These are phyloP conservation scores for Pandemis heparana DNA, from an alignment of 2,888 invertebrate species.

Conservation along the genomic window DNA sequence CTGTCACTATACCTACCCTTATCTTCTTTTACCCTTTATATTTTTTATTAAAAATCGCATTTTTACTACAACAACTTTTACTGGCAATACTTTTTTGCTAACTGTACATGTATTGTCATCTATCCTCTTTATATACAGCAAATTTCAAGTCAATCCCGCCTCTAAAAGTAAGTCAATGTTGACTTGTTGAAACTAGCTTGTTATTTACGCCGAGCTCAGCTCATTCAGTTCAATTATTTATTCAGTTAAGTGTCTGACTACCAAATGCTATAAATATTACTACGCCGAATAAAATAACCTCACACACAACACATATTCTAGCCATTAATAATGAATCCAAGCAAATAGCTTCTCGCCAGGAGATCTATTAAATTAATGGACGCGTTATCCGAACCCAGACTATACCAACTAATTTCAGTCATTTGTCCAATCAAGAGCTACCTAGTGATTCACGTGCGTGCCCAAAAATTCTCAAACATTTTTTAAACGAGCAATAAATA, in stretches of 20 bases:
- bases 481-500: background rate
- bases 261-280: background rate
- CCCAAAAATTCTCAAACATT: background rate
- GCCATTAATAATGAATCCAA: background rate
- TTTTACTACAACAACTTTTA: no score
- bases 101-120: no score
- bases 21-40: no score
- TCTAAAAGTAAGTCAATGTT: no score
- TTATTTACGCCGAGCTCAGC: no score
- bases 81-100: no score
- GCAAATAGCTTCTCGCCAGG: background rate
- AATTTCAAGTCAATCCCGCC: no score
- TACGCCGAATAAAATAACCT: background rate
- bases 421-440: background rate
- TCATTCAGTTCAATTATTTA: background rate
- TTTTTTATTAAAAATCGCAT: no score
- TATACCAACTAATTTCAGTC: background rate
- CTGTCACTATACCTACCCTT: no score
- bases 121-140: no score
- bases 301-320: constrained; percentile 1
- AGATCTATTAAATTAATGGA: background rate
- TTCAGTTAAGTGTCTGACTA: background rate
- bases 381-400: background rate
- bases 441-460: background rate
- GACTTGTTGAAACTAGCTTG: no score